Evolutionary conservation across 2,888 invertebrate genomes (phyloP).

Genomic region (Acanthosepion lycidas): DNA sequence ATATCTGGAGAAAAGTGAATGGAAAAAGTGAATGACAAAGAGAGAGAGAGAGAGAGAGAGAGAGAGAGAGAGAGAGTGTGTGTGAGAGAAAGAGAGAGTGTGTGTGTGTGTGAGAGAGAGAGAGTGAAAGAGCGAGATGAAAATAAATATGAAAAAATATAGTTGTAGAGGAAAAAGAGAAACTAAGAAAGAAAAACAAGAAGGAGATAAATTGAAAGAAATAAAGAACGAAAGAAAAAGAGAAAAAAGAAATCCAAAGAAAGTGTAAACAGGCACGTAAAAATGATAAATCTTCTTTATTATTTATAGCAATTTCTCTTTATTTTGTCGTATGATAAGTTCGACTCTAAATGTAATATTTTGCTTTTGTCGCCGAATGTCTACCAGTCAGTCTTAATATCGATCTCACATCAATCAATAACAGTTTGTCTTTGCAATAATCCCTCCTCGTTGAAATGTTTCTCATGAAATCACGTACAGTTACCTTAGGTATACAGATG

Average conservation of each 20-base stretch:
- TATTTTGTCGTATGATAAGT: not conserved
- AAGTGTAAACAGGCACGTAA: not conserved
- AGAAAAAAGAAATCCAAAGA: not conserved
- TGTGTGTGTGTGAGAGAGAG: too few species aligned
- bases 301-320: not conserved
- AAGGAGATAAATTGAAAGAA: not conserved
- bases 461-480: not conserved
- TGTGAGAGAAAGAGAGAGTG: too few species aligned
- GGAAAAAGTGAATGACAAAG: too few species aligned
- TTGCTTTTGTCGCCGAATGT: not conserved
- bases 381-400: not conserved
- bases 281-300: not conserved
- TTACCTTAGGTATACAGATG: not conserved
- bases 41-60: too few species aligned
- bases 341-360: not conserved
- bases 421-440: conserved; percentile 15
- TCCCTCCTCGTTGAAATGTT: not conserved
- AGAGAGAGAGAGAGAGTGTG: too few species aligned
- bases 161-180: too few species aligned
- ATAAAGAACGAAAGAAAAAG: not conserved
- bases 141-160: too few species aligned
- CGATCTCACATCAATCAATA: not conserved
- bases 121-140: too few species aligned
- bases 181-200: not conserved
- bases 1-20: too few species aligned